Evolutionary conservation across 1,140 invertebrate species (phyloP).

Genomic region (Scylla paramamosain): DNA sequence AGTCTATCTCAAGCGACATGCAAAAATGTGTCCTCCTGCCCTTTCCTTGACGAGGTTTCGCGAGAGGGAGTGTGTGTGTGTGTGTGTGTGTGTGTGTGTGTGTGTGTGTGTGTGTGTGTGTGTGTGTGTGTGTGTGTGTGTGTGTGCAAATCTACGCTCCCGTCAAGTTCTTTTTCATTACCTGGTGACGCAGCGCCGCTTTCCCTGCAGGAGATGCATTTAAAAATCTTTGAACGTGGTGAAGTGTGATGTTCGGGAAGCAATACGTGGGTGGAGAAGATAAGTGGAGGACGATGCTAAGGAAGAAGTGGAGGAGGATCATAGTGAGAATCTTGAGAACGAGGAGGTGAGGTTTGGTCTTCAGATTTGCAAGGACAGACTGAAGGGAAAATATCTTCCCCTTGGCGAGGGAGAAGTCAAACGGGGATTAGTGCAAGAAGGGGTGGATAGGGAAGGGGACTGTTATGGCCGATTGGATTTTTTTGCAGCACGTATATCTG

Average conservation of each 20-base stretch:
- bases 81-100: too few relatives aligned
- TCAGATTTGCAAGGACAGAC: not conserved
- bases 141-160: too few relatives aligned
- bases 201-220: too few relatives aligned
- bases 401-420: not conserved
- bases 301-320: not conserved
- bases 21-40: not conserved
- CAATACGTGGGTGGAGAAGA: not conserved
- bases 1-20: not conserved
- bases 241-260: too few relatives aligned
- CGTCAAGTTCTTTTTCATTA: too few relatives aligned
- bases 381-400: not conserved
- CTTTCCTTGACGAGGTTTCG: not conserved
- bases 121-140: too few relatives aligned
- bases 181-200: too few relatives aligned
- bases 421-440: not conserved
- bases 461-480: not conserved
- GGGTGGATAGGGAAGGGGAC: not conserved
- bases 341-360: not conserved
- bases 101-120: too few relatives aligned
- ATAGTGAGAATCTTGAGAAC: not conserved
- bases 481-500: too few relatives aligned
- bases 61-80: not conserved
- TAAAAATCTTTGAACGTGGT: too few relatives aligned
- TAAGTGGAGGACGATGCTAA: not conserved